Conservation (phyloP, 2,797 vertebrate genomes). For the Balearica regulorum region DNA sequence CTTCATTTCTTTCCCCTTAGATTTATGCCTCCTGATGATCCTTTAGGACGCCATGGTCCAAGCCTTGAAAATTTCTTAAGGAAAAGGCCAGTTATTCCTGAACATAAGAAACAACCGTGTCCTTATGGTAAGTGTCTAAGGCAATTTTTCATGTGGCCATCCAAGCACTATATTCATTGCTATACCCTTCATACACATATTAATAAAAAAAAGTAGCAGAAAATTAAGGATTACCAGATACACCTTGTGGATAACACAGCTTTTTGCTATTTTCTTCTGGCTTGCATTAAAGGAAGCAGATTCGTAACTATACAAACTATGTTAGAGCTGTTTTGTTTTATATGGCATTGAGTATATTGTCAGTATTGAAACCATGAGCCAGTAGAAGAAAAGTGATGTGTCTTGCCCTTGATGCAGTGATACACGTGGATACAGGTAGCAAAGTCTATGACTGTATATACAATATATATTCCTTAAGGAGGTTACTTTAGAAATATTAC, state of each 20-base stretch:
- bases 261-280: background rate
- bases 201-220: background rate
- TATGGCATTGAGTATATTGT: background rate
- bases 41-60: constrained; percentile 94
- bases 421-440: background rate
- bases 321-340: background rate
- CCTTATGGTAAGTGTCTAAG: constrained; percentile 88
- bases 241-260: background rate
- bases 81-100: constrained; percentile 93
- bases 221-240: background rate
- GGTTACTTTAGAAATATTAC: background rate
- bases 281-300: background rate
- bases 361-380: background rate
- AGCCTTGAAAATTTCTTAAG: constrained; percentile 98
- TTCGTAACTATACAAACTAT: background rate
- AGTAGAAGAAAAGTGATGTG: background rate
- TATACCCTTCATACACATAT: background rate
- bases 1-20: constrained; percentile 64
- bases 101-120: constrained; percentile 98
- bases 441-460: background rate
- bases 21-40: constrained; percentile 99
- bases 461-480: background rate
- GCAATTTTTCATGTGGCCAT: background rate
- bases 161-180: background rate
- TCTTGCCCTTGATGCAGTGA: background rate